A percentile compares a stretch with the other conserved stretches of the same genome.
Evolutionary conservation across 2,113 vertebrate genomes (phyloP).

Genomic region (Scartelaos histophorus): DNA sequence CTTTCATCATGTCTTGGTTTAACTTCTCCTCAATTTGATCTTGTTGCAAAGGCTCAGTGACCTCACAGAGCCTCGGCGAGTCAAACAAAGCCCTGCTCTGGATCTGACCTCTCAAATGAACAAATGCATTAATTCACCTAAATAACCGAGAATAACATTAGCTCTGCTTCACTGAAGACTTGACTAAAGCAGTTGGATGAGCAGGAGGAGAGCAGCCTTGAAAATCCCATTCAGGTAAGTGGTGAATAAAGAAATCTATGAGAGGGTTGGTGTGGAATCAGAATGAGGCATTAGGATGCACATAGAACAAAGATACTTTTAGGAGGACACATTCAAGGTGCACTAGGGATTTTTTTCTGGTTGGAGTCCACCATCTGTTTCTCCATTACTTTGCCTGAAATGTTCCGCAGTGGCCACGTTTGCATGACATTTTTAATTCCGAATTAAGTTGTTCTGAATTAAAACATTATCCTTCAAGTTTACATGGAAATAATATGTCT

Average conservation of each 20-base stretch:
- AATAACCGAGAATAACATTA: conserved; percentile 29
- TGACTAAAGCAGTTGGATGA: conserved; percentile 30
- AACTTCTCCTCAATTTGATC: neutral
- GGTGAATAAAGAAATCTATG: conserved; percentile 57
- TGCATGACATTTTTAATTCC: no score
- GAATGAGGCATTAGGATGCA: conserved; percentile 68
- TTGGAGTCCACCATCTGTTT: no score
- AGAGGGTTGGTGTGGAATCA: conserved; percentile 54
- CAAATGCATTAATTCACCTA: conserved; percentile 40
- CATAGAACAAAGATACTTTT: conserved; percentile 68
- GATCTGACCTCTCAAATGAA: conserved; percentile 24
- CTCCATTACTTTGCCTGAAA: neutral
- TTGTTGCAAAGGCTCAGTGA: neutral
- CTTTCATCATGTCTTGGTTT: neutral
- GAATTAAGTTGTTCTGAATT: no score
- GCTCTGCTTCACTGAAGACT: conserved; percentile 25
- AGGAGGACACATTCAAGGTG: conserved; percentile 57
- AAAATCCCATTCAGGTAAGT: conserved; percentile 57
- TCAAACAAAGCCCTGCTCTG: conserved; percentile 9
- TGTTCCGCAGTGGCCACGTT: no score
- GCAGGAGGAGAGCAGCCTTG: conserved; percentile 51
- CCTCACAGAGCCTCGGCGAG: neutral
- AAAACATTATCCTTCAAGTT: no score
- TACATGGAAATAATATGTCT: no score
- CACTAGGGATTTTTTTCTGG: neutral